Percentiles rank a stretch among this genome's conserved stretches.
These are phyloP conservation scores for Melanaphis sacchari DNA, from an alignment of 1,140 invertebrate species.

Conservation along the genomic window DNA sequence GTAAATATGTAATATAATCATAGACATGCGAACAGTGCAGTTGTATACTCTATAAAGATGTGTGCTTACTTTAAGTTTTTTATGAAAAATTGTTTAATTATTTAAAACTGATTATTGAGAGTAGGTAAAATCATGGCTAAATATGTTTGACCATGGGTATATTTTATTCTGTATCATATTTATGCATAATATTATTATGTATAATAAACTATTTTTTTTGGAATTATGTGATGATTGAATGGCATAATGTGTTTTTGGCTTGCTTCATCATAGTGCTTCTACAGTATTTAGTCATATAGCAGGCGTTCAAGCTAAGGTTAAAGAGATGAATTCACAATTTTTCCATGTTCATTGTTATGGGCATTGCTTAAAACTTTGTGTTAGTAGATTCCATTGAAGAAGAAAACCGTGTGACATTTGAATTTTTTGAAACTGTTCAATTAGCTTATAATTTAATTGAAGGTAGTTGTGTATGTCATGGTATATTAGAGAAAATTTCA, in stretches of 20 bases:
- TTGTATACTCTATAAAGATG: too few relatives aligned
- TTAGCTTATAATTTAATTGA: slow-evolving; percentile 58
- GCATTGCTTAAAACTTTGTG: slow-evolving; percentile 18
- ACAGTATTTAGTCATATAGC: slow-evolving; percentile 43
- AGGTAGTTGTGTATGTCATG: slow-evolving; percentile 59
- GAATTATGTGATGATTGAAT: slow-evolving; percentile 5
- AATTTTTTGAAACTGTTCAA: slow-evolving; percentile 54
- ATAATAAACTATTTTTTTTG: neutral
- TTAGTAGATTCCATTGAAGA: slow-evolving; percentile 20
- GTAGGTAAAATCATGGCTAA: too few relatives aligned
- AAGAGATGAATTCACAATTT: slow-evolving; percentile 32
- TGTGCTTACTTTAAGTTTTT: too few relatives aligned
- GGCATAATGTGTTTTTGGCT: neutral
- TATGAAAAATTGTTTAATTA: too few relatives aligned
- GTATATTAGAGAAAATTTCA: slow-evolving; percentile 57
- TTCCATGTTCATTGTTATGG: slow-evolving; percentile 52
- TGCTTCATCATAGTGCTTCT: slow-evolving; percentile 53
- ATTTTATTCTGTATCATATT: too few relatives aligned
- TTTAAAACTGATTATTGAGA: too few relatives aligned
- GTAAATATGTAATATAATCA: too few relatives aligned
- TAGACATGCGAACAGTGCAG: too few relatives aligned
- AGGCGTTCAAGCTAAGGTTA: slow-evolving; percentile 52
- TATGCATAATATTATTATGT: too few relatives aligned
- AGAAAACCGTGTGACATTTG: slow-evolving; percentile 30
- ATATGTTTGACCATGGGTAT: too few relatives aligned